Percentiles rank a stretch among this genome's conserved stretches.
Evolutionary conservation across 2,113 vertebrate genomes (phyloP).

Genomic region (Albula glossodonta): DNA sequence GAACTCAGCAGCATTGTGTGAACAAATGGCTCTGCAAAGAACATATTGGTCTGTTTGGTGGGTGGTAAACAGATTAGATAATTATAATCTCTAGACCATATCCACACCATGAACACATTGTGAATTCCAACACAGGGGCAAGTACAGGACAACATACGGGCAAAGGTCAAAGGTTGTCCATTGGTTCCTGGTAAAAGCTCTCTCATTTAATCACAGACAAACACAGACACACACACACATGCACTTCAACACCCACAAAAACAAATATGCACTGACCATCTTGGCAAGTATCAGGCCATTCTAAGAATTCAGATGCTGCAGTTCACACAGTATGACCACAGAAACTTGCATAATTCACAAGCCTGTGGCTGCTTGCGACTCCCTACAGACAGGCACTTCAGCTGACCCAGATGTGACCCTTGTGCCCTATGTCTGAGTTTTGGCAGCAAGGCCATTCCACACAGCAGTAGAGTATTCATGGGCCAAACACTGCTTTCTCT

Average conservation of each 20-base stretch:
- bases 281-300: too few species aligned
- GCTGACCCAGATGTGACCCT: too few species aligned
- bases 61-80: neutral
- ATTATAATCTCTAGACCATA: neutral
- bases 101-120: neutral
- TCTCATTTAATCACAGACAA: too few species aligned
- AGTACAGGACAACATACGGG: neutral
- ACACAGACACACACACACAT: neutral
- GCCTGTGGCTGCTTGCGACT: too few species aligned
- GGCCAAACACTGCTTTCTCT: too few species aligned
- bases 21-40: neutral
- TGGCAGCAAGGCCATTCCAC: too few species aligned
- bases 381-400: too few species aligned
- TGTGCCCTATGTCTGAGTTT: too few species aligned
- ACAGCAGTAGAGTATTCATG: too few species aligned
- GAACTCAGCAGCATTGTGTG: constrained; percentile 9
- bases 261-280: neutral
- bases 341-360: too few species aligned
- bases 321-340: too few species aligned
- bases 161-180: constrained; percentile 1
- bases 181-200: neutral
- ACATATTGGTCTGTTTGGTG: neutral
- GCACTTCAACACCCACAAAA: neutral
- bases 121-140: neutral
- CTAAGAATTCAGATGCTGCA: too few species aligned